A percentile compares a stretch with the other conserved stretches of the same genome.
Evolutionary conservation across 2,888 invertebrate genomes (phyloP).

Genomic region (Oxyteleia sp.): DNA sequence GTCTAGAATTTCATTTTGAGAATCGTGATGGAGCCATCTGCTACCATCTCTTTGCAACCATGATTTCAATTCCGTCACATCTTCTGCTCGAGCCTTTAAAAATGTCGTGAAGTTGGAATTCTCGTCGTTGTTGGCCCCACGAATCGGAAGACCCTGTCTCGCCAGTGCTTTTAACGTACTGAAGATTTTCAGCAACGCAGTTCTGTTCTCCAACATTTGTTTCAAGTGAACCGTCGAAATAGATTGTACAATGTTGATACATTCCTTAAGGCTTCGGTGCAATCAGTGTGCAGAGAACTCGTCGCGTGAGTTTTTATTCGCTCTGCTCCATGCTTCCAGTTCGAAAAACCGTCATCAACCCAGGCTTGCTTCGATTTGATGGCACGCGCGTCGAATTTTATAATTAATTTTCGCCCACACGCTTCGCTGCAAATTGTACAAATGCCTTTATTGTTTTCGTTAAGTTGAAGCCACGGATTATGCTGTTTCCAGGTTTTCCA

Average conservation of each 20-base stretch:
- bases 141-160: slow-evolving; percentile 48
- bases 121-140: slow-evolving; percentile 31
- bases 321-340: slow-evolving; percentile 36
- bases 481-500: slow-evolving; percentile 30
- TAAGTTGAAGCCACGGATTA: slow-evolving; percentile 41
- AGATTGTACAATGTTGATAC: slow-evolving; percentile 59
- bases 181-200: slow-evolving; percentile 68
- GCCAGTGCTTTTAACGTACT: slow-evolving; percentile 70
- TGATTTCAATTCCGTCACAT: slow-evolving; percentile 59
- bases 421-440: slow-evolving; percentile 38
- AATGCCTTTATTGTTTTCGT: slow-evolving; percentile 21
- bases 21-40: slow-evolving; percentile 69
- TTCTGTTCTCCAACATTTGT: slow-evolving; percentile 67
- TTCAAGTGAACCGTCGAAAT: slow-evolving; percentile 56
- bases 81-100: slow-evolving; percentile 64
- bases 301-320: slow-evolving; percentile 14
- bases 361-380: slow-evolving; percentile 30
- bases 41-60: slow-evolving; percentile 53
- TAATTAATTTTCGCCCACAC: slow-evolving; percentile 26
- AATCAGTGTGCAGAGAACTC: slow-evolving; percentile 24
- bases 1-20: slow-evolving; percentile 59
- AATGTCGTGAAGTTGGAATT: slow-evolving; percentile 66
- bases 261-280: slow-evolving; percentile 29
- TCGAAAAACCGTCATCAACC: slow-evolving; percentile 40
- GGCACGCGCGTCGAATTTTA: slow-evolving; percentile 19